Conservation (phyloP, 1,140 invertebrate genomes). For the Zaprionus nigranus region DNA sequence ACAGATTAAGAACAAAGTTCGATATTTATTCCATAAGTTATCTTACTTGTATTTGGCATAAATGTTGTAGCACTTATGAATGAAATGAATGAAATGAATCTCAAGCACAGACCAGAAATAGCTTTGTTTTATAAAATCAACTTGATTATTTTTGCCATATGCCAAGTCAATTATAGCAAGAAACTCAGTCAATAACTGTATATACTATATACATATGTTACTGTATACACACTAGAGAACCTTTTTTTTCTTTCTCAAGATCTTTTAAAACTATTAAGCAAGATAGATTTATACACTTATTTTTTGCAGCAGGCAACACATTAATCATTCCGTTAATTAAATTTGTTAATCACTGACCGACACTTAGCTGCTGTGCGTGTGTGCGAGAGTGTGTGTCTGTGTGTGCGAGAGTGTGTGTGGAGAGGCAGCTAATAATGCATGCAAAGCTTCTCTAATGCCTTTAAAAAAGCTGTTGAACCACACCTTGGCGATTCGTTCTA, state of each 20-base stretch:
- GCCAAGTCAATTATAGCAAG: background rate
- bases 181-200: slow-evolving; percentile 3
- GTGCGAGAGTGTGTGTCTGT: background rate
- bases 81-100: background rate
- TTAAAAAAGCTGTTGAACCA: slow-evolving; percentile 1
- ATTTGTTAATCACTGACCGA: slow-evolving; percentile 2
- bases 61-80: background rate
- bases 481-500: slow-evolving; percentile 4
- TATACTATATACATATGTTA: background rate
- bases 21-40: background rate
- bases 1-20: background rate
- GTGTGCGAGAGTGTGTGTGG: background rate
- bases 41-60: background rate
- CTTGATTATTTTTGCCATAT: background rate
- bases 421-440: background rate
- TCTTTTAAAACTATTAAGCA: background rate
- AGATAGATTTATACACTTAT: slow-evolving; percentile 2
- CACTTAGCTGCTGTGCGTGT: background rate
- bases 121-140: background rate
- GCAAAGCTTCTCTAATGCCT: background rate
- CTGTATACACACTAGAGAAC: background rate
- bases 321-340: slow-evolving; percentile 8
- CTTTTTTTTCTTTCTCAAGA: background rate
- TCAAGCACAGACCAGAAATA: slow-evolving; percentile 4
- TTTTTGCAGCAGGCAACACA: background rate